These are phyloP conservation scores for Drosophila nigromelanica DNA, from an alignment of 1,140 invertebrate genomes.

Conservation along the genomic window DNA sequence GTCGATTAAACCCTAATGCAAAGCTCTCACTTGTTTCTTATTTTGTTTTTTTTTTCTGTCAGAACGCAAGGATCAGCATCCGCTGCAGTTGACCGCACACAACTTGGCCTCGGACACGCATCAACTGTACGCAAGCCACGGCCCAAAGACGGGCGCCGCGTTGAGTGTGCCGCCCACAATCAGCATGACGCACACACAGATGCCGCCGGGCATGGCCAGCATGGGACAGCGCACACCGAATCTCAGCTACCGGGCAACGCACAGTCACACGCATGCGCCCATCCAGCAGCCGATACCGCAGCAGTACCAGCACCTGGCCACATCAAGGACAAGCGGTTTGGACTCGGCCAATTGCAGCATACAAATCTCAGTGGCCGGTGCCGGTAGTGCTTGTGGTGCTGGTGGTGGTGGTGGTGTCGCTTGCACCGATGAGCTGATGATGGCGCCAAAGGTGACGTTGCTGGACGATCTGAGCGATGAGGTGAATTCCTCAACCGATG, in stretches of 20 bases:
- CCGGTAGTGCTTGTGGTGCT: neutral
- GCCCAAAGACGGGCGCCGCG: slow-evolving; percentile 45
- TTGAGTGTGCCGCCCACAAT: slow-evolving; percentile 75
- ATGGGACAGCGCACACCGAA: slow-evolving; percentile 75
- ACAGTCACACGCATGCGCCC: slow-evolving; percentile 47
- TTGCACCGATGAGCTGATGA: slow-evolving; percentile 34
- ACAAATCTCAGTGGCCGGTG: slow-evolving; percentile 62
- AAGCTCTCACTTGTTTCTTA: too few species aligned
- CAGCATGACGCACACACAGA: slow-evolving; percentile 74
- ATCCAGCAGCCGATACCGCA: slow-evolving; percentile 70
- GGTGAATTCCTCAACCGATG: slow-evolving; percentile 67
- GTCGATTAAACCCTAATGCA: too few species aligned
- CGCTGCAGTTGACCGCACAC: slow-evolving; percentile 70
- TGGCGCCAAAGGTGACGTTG: slow-evolving; percentile 73
- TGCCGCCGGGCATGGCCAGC: slow-evolving; percentile 75
- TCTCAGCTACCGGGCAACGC: slow-evolving; percentile 59
- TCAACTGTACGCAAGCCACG: slow-evolving; percentile 51
- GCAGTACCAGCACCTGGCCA: slow-evolving; percentile 25
- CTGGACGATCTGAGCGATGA: slow-evolving; percentile 74
- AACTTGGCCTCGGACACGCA: slow-evolving; percentile 71
- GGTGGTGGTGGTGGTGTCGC: neutral
- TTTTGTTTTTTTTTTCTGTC: too few species aligned
- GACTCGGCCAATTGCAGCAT: slow-evolving; percentile 61
- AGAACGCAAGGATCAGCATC: slow-evolving; percentile 81
- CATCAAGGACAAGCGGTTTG: slow-evolving; percentile 13